Evolutionary conservation across 2,888 invertebrate species (phyloP), one percentile per base, ranked within the genome.

Genomic region (Charanyca ferruginea): DNA sequence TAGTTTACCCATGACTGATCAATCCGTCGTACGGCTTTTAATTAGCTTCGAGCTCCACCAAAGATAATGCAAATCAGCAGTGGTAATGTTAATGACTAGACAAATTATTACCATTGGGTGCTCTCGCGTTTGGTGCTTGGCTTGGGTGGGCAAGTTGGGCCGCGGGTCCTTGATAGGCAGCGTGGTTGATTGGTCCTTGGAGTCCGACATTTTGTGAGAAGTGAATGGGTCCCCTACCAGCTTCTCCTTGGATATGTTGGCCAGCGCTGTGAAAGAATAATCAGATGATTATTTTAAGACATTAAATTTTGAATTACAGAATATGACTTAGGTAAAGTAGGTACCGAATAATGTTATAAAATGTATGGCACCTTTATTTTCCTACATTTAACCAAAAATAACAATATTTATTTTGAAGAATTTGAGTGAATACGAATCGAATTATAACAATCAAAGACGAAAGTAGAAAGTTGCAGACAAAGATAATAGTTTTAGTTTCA

Each of bases 171-270:
- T 77, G 76, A 8, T 69, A 82, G 23, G 74, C 77, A 1, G 68
- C 66, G 2, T 81, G 80, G 48, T 82, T 83, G 2, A 74, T 55
- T 2, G 84, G 85, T 41, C 81, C 85, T 65, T 91, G 92, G 3
- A 91, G 80, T 5, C 86, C 84, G 0, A 89, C 80, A 25, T 86
- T 75, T 70, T 93, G 89, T 0, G 86, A 81, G 41, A 90, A 80
- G 1, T 84, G 84, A 0, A 89, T 81, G 2, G 87, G 67, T 20
- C 55, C 67, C 47, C 74, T 63, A 0, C 77, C 81, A 4, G 78
- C 77, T 32, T 78, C 67, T 3, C 71, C 81, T 66, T 84, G 85
- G 0, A 81, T 59, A 5, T 66, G 75, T 54, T 83, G 80, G 0
- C 73, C 82, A 18, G 72, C 80, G 4, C 87, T 87, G 70, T 20